Base-by-base conservation (phyloP, 2,113 vertebrate species). In the Sialia sialis region DNA sequence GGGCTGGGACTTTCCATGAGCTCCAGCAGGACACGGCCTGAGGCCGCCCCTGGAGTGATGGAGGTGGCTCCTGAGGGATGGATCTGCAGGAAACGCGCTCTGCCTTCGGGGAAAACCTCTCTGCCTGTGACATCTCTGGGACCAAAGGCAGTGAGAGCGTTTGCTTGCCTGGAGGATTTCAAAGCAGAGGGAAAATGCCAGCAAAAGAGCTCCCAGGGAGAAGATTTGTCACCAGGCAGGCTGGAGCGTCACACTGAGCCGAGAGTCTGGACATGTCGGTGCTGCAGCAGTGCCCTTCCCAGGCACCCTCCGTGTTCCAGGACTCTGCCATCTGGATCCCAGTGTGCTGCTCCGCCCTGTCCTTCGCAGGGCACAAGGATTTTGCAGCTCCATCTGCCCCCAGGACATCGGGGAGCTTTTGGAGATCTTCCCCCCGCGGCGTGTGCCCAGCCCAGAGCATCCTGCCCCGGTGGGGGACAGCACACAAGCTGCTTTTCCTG, bases 31-130 rank as follows among this genome's bases (percentile, higher is more conserved):
- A 67, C 55, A 2, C 0, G 4, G n/a, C n/a, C 49, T 21, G 0
- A 41, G 48, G 22, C 29, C 2, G 0, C 5, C 30, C 72, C 44
- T 1, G 5, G 54, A 43, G 64, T 0, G 2, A 39, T 13, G 34
- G 84, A 64, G 41, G 49, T 11, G 72, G 26, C 49, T 89, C 48
- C 66, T 51, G 38, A 1, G 7, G 58, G 69, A 34, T 51, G 64
- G 68, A 68, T n/a, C 66, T 25, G 59, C 29, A 25, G 73, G 48
- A 34, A 83, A 46, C 0, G 0, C 2, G 11, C 38, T 79, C 29
- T 9, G 27, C 23, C 27, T 11, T 21, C 10, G 8, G 32, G 75
- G 36, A 21, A 7, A 94, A 43, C 19, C 63, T 58, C 18, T 67
- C 63, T 69, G 54, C 17, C 56, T 0, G 3, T 1, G 51, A 64